These are phyloP conservation scores for Apis mellifera DNA, from an alignment of 1,140 invertebrate genomes.

Conservation along the genomic window DNA sequence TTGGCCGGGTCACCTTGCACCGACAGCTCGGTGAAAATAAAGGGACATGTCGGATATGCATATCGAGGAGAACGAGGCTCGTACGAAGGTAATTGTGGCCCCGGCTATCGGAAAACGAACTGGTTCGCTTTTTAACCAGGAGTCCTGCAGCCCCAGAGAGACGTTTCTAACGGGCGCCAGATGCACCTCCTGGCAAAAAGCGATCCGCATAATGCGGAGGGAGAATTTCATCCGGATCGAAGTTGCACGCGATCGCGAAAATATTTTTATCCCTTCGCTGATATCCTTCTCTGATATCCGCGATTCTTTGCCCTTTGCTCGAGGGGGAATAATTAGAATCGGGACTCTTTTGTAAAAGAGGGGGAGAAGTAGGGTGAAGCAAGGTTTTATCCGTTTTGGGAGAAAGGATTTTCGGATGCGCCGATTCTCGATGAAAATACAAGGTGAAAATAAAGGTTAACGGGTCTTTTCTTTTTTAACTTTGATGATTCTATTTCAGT, in stretches of 20 bases:
- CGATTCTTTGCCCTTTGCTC: background rate
- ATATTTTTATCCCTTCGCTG: background rate
- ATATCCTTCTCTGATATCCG: background rate
- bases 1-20: background rate
- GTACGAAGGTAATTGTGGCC: slow-evolving; percentile 26
- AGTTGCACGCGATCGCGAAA: slow-evolving; percentile 14
- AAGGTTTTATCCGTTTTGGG: no score
- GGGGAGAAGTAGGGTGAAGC: no score
- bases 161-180: slow-evolving; percentile 42
- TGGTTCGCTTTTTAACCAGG: slow-evolving; percentile 41
- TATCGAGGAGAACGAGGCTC: background rate
- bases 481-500: no score
- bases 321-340: background rate
- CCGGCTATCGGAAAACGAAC: slow-evolving; percentile 39
- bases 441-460: no score
- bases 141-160: background rate
- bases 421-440: no score
- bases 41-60: slow-evolving; percentile 3
- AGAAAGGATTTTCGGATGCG: no score
- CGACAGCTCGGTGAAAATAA: slow-evolving; percentile 7
- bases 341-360: no score
- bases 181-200: slow-evolving; percentile 48
- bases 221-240: slow-evolving; percentile 38
- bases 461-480: no score
- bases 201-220: slow-evolving; percentile 50